Evolutionary conservation across 1,140 invertebrate species (phyloP).

Genomic region (Drosophila nigrodunni): DNA sequence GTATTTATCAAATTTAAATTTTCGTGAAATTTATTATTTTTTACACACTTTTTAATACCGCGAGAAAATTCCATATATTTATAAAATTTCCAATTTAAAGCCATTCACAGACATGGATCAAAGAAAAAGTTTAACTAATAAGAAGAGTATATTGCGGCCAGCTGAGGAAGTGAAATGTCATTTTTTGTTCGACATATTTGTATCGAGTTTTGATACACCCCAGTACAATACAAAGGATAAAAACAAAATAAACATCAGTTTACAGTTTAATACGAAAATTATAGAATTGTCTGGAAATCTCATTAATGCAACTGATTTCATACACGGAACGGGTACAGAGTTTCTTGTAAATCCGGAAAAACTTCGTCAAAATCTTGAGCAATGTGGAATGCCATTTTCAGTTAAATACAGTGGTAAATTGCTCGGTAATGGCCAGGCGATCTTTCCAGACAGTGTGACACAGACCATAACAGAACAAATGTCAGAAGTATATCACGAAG

Average conservation of each 20-base stretch:
- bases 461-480: constrained; percentile 31
- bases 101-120: constrained; percentile 1
- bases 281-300: constrained; percentile 6
- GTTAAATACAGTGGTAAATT: constrained; percentile 6
- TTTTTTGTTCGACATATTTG: constrained; percentile 54
- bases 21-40: not conserved
- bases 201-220: constrained; percentile 21
- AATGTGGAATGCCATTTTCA: constrained; percentile 13
- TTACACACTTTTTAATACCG: not conserved
- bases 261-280: not conserved
- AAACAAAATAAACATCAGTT: not conserved
- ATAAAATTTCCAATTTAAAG: not conserved
- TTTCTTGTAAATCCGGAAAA: not conserved
- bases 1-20: constrained; percentile 20
- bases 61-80: not conserved
- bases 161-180: not conserved
- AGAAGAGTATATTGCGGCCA: constrained; percentile 9
- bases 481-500: constrained; percentile 29
- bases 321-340: not conserved
- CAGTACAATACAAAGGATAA: not conserved
- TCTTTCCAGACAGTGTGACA: constrained; percentile 14
- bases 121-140: not conserved
- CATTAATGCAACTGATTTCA: constrained; percentile 7
- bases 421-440: not conserved
- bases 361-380: not conserved